Percentiles rank a stretch among this genome's conserved stretches.
Evolutionary conservation across 2,113 vertebrate species (phyloP).

Genomic region (Halichoeres trimaculatus): DNA sequence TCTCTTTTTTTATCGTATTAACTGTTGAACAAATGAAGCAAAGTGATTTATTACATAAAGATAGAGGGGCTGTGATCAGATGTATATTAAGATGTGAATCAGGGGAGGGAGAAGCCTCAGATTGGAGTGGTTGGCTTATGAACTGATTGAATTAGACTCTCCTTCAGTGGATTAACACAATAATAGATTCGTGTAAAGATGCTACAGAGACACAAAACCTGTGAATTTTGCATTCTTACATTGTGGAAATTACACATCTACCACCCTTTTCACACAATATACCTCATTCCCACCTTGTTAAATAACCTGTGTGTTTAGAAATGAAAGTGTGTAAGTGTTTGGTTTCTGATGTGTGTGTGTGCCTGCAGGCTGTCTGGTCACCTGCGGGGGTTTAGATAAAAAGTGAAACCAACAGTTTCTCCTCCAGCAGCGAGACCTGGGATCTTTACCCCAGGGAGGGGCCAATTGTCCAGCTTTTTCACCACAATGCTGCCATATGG

Average conservation of each 20-base stretch:
- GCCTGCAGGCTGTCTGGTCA: constrained; percentile 64
- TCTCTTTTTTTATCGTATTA: constrained; percentile 21
- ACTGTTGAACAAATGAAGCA: constrained; percentile 33
- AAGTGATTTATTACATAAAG: constrained; percentile 46
- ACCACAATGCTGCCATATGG: constrained; percentile 93
- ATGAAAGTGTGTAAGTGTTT: constrained; percentile 20
- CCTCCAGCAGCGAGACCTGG: constrained; percentile 82
- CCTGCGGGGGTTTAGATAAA: constrained; percentile 70
- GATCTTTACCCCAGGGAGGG: constrained; percentile 74
- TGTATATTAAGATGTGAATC: constrained; percentile 63
- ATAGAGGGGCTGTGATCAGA: constrained; percentile 43
- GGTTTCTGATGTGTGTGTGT: not conserved
- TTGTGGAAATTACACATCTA: constrained; percentile 15
- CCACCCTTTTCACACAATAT: not conserved
- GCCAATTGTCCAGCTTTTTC: constrained; percentile 86
- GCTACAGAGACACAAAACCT: not conserved
- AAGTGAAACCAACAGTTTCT: constrained; percentile 87
- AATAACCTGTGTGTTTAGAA: constrained; percentile 20
- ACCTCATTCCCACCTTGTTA: constrained; percentile 3
- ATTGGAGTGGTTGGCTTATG: constrained; percentile 40
- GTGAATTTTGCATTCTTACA: constrained; percentile 10
- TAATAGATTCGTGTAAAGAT: constrained; percentile 21
- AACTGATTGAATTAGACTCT: constrained; percentile 50
- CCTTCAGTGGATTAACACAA: constrained; percentile 52
- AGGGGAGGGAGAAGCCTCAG: constrained; percentile 43